Base-by-base conservation (phyloP, 2,797 vertebrate genomes). In the Melanotaenia trifasciata region DNA sequence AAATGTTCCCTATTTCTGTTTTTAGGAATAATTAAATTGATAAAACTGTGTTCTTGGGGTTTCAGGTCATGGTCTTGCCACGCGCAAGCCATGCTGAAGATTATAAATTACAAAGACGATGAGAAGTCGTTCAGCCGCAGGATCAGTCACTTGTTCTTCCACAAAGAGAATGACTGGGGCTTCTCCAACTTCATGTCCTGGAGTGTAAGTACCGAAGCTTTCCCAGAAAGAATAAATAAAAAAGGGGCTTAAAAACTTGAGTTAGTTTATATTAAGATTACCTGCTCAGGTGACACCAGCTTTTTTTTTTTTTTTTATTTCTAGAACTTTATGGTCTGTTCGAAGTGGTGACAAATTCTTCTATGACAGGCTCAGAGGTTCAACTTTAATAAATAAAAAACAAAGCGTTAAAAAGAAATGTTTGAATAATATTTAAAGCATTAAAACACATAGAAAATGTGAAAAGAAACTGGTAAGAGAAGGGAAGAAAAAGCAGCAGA, bases 111-210 rank as follows among this genome's bases (percentile, higher is more conserved):
- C 93, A 98, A 99, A 92, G 98, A 99, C 0, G 98, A 99, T 2
- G 98, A 99, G 85, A 99, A 98, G 92, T 99, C 98, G 0, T 99
- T 99, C 94, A 99, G 97, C 90, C 97, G 98, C 67, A 96, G 97
- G 57, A 99, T 99, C 90, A 99, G 98, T 89, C 98, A 99, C 85
- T 94, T 99, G 72, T 99, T 99, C 94, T 99, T 99, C 95, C 98
- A 99, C 92, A 99, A 99, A 92, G 98, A 99, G 84, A 99, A 99
- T 13, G 98, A 99, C 72, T 99, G 98, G 98, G 98, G 98, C 72
- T 99, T 99, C 89, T 99, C 98, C 85, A 99, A 98, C 91, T 99
- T 99, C 86, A 99, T 99, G 98, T 97, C 98, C 75, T 99, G 98
- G 98, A 99, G 96, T 87, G 98, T 99, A 94, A 98, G 98, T 96